These are phyloP conservation scores for Drosophila kepulauana DNA, from an alignment of 1,140 invertebrate species.

Conservation along the genomic window DNA sequence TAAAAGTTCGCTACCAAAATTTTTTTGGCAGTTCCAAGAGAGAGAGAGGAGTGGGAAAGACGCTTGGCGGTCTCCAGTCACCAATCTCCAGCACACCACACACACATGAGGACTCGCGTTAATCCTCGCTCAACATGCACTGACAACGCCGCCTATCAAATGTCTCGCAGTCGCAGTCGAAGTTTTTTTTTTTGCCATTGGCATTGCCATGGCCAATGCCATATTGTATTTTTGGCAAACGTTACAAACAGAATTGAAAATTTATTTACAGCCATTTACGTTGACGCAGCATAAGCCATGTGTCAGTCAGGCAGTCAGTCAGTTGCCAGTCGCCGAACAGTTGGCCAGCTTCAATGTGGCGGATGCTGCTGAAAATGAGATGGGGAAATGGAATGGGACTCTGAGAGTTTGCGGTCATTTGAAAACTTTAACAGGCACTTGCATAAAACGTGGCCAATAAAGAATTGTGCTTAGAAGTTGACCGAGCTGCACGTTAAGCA, in stretches of 20 bases:
- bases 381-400: neutral
- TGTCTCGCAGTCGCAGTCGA: slow-evolving; percentile 26
- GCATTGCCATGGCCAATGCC: slow-evolving; percentile 35
- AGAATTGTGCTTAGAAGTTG: slow-evolving; percentile 57
- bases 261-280: slow-evolving; percentile 80
- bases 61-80: slow-evolving; percentile 19
- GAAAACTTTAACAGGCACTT: slow-evolving; percentile 32
- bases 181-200: slow-evolving; percentile 11
- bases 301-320: slow-evolving; percentile 65
- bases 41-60: neutral
- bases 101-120: slow-evolving; percentile 19
- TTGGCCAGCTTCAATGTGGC: slow-evolving; percentile 1
- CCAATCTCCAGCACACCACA: neutral
- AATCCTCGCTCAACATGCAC: slow-evolving; percentile 38
- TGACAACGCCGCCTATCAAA: slow-evolving; percentile 48
- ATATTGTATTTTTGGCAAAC: slow-evolving; percentile 62
- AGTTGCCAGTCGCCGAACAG: slow-evolving; percentile 8
- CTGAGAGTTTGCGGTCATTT: slow-evolving; percentile 30
- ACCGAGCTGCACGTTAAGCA: slow-evolving; percentile 68
- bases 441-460: slow-evolving; percentile 74
- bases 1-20: slow-evolving; percentile 46
- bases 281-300: slow-evolving; percentile 77
- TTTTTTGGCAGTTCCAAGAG: slow-evolving; percentile 34
- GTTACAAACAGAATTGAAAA: slow-evolving; percentile 80
- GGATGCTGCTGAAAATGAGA: neutral